Percentiles rank a stretch among this genome's conserved stretches.
phyloP scores from a whole-genome alignment of 2,888 invertebrate species.

The Tenthredo scrophulariae region DNA sequence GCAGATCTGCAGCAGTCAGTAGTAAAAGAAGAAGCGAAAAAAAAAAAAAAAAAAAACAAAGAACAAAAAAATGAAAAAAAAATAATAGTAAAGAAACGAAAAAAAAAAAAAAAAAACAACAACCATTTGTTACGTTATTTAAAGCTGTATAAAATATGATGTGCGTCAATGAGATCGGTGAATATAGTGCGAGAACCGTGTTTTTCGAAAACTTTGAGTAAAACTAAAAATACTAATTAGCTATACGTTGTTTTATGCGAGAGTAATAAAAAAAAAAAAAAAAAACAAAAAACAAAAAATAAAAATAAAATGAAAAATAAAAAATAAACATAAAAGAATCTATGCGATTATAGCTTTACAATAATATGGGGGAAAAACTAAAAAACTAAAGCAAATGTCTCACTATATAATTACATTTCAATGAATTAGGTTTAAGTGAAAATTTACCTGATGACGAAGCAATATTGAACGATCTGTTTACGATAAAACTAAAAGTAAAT shows the following conservation, averaged over 20 bases:
- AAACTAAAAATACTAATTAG: neutral
- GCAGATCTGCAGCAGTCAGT: neutral
- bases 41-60: neutral
- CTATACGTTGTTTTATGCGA: neutral
- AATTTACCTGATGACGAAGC: slow-evolving; percentile 76
- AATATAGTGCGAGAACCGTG: neutral
- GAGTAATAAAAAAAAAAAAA: neutral
- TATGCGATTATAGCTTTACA: slow-evolving; percentile 28
- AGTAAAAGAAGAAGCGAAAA: neutral
- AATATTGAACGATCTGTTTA: slow-evolving; percentile 70
- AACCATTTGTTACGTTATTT: slow-evolving; percentile 28
- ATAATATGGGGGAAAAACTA: neutral
- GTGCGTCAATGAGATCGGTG: neutral
- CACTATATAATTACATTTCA: slow-evolving; percentile 28
- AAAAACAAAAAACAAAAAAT: neutral
- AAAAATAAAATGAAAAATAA: neutral
- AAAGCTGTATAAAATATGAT: neutral
- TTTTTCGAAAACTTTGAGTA: neutral
- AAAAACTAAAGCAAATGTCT: slow-evolving; percentile 23
- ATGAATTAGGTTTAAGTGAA: slow-evolving; percentile 67
- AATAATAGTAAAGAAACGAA: neutral
- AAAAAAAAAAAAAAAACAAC: neutral
- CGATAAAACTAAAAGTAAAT: slow-evolving; percentile 63
- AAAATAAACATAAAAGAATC: neutral
- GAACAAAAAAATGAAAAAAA: neutral